Conservation (phyloP, 2,888 invertebrate species). For the Athripsodes cinereus region DNA sequence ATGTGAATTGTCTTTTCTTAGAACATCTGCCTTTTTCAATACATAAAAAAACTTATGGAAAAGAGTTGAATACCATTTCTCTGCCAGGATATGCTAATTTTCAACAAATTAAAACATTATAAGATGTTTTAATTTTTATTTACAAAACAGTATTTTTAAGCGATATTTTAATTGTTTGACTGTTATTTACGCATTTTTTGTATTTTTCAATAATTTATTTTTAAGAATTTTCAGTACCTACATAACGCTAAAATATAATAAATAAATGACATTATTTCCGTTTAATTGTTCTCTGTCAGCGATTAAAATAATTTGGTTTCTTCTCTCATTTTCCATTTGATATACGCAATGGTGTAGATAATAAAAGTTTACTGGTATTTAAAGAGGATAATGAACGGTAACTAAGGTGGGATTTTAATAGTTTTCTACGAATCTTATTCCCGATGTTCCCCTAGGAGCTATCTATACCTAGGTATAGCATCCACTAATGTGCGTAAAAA, state of each 20-base stretch:
- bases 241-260: too few species aligned
- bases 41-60: not conserved
- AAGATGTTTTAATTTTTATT: not conserved
- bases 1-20: too few species aligned
- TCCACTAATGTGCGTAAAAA: not conserved
- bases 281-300: too few species aligned
- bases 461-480: not conserved
- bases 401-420: slow-evolving; percentile 1
- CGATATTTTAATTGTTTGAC: too few species aligned
- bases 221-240: too few species aligned
- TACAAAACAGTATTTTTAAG: not conserved
- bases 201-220: too few species aligned
- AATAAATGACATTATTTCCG: too few species aligned
- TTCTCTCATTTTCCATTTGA: not conserved
- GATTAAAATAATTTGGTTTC: slow-evolving; percentile 5
- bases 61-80: too few species aligned
- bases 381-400: slow-evolving; percentile 6
- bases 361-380: slow-evolving; percentile 1
- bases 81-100: not conserved
- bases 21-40: too few species aligned
- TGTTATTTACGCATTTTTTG: too few species aligned
- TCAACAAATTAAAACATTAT: not conserved
- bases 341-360: not conserved
- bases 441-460: not conserved
- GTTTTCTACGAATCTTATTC: not conserved